phyloP scores from a whole-genome alignment of 2,888 invertebrate genomes.

The Tetropium fuscum region DNA sequence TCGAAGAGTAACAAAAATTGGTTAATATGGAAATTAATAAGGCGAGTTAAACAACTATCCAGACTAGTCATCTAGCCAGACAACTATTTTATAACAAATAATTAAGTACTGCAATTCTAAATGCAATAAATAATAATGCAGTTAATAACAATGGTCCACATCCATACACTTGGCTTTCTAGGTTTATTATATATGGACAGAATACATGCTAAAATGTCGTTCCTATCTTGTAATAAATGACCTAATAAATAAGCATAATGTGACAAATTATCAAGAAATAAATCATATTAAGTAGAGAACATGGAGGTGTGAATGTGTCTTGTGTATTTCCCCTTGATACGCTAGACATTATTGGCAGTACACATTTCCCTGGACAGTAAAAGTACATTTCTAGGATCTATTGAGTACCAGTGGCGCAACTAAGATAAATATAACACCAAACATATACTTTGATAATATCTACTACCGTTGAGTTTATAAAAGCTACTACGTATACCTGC shows the following conservation, averaged over 20 bases:
- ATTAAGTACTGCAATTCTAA: too few species aligned
- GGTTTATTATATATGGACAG: slow-evolving; percentile 44
- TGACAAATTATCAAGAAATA: slow-evolving; percentile 51
- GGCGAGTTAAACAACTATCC: too few species aligned
- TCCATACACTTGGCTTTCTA: slow-evolving; percentile 42
- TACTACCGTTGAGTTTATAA: too few species aligned
- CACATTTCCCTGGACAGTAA: slow-evolving; percentile 13
- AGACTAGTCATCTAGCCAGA: too few species aligned
- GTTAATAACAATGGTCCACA: too few species aligned
- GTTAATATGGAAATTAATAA: too few species aligned
- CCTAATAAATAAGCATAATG: slow-evolving; percentile 51
- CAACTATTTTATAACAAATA: too few species aligned
- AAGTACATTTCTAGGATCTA: slow-evolving; percentile 18
- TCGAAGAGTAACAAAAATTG: too few species aligned
- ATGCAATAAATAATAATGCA: too few species aligned
- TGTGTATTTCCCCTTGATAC: slow-evolving; percentile 27
- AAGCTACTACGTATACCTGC: too few species aligned
- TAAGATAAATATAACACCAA: too few species aligned
- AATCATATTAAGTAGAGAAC: slow-evolving; percentile 39
- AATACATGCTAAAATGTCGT: slow-evolving; percentile 47
- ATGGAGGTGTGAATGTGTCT: slow-evolving; percentile 35
- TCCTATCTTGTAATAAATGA: slow-evolving; percentile 50
- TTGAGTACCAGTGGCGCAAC: not conserved
- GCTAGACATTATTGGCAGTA: slow-evolving; percentile 12
- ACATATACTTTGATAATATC: too few species aligned